These are phyloP conservation scores for Serilophus lunatus DNA, from an alignment of 2,113 vertebrate species.

Conservation along the genomic window DNA sequence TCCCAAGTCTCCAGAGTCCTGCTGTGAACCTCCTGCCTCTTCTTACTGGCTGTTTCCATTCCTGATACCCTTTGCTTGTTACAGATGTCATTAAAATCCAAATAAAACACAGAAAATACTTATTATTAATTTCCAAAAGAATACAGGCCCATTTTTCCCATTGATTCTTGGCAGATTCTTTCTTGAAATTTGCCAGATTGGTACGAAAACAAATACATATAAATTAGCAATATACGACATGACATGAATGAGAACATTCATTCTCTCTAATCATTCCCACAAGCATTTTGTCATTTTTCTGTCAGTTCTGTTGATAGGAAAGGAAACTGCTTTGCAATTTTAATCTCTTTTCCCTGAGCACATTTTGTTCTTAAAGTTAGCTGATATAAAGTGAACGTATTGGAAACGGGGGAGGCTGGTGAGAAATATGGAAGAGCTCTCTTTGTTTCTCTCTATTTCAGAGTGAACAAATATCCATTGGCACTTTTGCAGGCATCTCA, in stretches of 20 bases:
- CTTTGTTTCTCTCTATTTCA: not conserved
- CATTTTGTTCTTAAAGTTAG: not conserved
- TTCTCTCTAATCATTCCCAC: conserved; percentile 23
- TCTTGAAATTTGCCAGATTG: conserved; percentile 20
- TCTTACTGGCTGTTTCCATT: not conserved
- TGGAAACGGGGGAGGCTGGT: not conserved
- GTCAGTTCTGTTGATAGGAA: conserved; percentile 24
- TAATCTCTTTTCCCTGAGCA: conserved; percentile 32
- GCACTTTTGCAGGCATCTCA: not conserved
- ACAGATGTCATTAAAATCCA: conserved; percentile 4
- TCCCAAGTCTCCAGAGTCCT: not conserved
- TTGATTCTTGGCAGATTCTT: conserved; percentile 21
- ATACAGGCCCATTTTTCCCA: not conserved
- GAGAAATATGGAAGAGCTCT: not conserved
- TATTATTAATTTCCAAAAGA: not conserved
- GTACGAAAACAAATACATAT: not conserved
- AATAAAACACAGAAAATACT: conserved; percentile 33
- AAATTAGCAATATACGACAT: conserved; percentile 10
- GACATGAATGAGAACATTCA: conserved; percentile 33
- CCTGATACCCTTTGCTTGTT: not conserved
- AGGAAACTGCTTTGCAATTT: conserved; percentile 18
- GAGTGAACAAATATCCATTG: not conserved
- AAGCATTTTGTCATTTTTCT: conserved; percentile 45
- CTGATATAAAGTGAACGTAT: not conserved
- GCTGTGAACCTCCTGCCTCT: not conserved